Conservation (phyloP, 2,888 invertebrate genomes). For the Zhuqinia jingwanae region DNA sequence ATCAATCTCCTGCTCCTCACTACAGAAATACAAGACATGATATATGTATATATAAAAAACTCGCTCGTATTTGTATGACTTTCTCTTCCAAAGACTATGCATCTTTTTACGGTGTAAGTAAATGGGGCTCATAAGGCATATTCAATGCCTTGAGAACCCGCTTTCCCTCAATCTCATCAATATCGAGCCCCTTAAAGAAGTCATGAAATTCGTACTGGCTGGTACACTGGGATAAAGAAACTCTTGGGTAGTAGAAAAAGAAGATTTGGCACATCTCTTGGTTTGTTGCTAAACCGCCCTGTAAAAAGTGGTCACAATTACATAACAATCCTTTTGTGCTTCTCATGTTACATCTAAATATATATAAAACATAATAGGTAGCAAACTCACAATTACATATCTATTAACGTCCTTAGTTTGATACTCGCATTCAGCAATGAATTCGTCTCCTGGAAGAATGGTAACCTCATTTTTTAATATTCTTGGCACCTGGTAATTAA, state of each 20-base stretch:
- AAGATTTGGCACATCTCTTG: conserved; percentile 95
- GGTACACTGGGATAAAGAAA: conserved; percentile 90
- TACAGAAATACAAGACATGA: not conserved
- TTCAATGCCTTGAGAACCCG: conserved; percentile 65
- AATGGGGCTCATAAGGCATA: conserved; percentile 74
- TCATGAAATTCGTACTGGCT: conserved; percentile 93
- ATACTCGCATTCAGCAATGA: conserved; percentile 92
- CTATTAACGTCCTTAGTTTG: conserved; percentile 86
- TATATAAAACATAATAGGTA: too few species aligned
- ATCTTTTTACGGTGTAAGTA: conserved; percentile 37
- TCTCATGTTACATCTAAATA: not conserved
- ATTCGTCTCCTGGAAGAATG: conserved; percentile 89
- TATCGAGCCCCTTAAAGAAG: conserved; percentile 91
- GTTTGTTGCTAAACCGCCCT: conserved; percentile 90
- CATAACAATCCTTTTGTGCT: not conserved
- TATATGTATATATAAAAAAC: not conserved
- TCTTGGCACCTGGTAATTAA: conserved; percentile 91
- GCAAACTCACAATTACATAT: conserved; percentile 84
- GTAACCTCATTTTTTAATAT: conserved; percentile 88
- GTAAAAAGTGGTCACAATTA: not conserved
- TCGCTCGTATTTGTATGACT: not conserved
- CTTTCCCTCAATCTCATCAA: conserved; percentile 83
- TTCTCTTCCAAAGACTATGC: too few species aligned
- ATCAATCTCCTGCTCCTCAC: conserved; percentile 33
- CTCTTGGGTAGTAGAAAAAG: conserved; percentile 91